phyloP scores from a whole-genome alignment of 2,888 invertebrate species.

The Julus scanicus region DNA sequence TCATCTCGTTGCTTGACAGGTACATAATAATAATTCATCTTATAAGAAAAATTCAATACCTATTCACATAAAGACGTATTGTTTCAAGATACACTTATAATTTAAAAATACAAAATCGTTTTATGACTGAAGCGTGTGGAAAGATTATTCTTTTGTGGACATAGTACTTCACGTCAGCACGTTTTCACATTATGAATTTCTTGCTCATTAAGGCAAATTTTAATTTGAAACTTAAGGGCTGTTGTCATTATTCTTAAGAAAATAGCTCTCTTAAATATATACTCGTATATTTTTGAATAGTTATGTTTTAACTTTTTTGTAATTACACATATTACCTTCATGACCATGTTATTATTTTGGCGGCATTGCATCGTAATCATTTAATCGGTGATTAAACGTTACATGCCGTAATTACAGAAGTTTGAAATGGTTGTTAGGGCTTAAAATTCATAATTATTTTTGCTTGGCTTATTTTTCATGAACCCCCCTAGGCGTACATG shows the following conservation, averaged over 20 bases:
- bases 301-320: no score
- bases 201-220: no score
- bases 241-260: no score
- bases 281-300: no score
- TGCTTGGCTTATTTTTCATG: background rate
- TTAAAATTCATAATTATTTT: background rate
- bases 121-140: no score
- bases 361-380: background rate
- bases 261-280: no score
- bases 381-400: background rate
- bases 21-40: background rate
- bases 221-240: no score
- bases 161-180: no score
- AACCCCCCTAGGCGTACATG: background rate
- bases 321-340: no score
- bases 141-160: no score
- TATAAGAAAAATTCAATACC: background rate
- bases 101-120: background rate
- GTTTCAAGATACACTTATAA: background rate
- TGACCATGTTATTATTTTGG: no score
- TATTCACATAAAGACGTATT: background rate
- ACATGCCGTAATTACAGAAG: background rate
- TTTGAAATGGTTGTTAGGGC: background rate
- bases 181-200: no score
- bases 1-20: background rate